These are phyloP conservation scores for Anthopleura xanthogrammica DNA, from an alignment of 92 coral and sea anemone genomes.

Conservation along the genomic window DNA sequence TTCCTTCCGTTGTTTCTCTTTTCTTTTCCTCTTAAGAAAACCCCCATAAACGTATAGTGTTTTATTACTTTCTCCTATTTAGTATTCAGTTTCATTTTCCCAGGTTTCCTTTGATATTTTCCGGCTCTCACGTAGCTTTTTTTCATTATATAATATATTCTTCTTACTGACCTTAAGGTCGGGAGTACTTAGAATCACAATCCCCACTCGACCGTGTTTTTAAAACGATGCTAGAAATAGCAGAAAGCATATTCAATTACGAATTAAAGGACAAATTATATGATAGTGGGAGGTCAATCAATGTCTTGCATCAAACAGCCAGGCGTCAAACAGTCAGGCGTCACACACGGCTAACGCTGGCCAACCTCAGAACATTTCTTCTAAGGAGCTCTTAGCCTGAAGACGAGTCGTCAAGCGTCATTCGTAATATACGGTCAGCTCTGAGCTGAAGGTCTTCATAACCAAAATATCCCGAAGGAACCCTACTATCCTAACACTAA, in stretches of 20 bases:
- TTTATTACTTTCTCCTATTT: too few relatives aligned
- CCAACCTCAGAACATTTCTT: background rate
- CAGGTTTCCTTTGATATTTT: background rate
- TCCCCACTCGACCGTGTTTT: background rate
- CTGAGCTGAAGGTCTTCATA: background rate
- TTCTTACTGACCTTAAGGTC: background rate
- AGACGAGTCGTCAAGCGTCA: background rate
- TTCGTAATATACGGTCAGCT: background rate
- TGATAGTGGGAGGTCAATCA: constrained; percentile 24
- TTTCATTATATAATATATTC: background rate
- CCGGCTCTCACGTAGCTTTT: background rate
- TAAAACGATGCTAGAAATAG: background rate
- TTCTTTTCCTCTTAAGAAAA: background rate
- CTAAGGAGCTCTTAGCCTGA: background rate
- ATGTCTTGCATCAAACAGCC: constrained; percentile 4
- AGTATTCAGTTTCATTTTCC: background rate
- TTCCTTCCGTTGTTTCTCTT: background rate
- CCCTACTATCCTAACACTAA: background rate
- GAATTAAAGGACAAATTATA: background rate
- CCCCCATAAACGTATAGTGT: background rate
- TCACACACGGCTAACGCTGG: constrained; percentile 15
- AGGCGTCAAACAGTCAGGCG: constrained; percentile 33
- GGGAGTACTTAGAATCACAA: background rate
- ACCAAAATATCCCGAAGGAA: background rate
- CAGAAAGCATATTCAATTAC: background rate